phyloP scores from a whole-genome alignment of 2,888 invertebrate genomes.

The Nomada goodeniana region DNA sequence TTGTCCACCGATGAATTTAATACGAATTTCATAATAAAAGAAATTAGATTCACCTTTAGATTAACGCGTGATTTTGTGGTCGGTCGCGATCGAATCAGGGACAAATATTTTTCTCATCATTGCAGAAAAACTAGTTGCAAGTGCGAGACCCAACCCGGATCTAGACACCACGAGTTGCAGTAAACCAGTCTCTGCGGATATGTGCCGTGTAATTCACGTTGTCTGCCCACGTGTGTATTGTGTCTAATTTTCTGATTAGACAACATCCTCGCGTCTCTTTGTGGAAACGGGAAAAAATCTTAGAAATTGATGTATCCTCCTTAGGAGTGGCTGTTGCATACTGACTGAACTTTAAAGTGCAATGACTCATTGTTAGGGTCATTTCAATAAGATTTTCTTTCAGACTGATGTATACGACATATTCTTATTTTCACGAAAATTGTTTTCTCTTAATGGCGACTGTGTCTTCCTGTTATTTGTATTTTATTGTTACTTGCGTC shows the following conservation, averaged over 20 bases:
- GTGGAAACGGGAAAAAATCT: neutral
- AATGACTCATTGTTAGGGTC: neutral
- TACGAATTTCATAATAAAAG: neutral
- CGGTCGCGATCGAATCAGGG: conserved; percentile 12
- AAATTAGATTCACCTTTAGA: neutral
- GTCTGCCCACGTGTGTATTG: conserved; percentile 39
- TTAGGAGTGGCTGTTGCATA: neutral
- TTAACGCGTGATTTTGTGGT: neutral
- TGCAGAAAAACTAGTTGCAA: conserved; percentile 14
- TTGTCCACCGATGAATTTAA: neutral
- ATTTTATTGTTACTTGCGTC: too few species aligned
- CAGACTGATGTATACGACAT: too few species aligned
- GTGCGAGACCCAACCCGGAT: conserved; percentile 53
- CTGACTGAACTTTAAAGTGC: neutral
- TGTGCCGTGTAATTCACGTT: conserved; percentile 51
- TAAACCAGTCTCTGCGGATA: conserved; percentile 47
- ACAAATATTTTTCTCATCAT: conserved; percentile 12
- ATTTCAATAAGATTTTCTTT: too few species aligned
- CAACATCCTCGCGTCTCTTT: conserved; percentile 26
- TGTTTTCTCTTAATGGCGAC: too few species aligned
- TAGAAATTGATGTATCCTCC: conserved; percentile 23
- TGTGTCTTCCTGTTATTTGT: too few species aligned
- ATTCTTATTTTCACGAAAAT: too few species aligned
- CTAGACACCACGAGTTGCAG: conserved; percentile 25
- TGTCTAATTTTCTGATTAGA: conserved; percentile 50